These are phyloP conservation scores for Amphilophus citrinellus DNA, from an alignment of 2,113 vertebrate genomes.

Conservation along the genomic window DNA sequence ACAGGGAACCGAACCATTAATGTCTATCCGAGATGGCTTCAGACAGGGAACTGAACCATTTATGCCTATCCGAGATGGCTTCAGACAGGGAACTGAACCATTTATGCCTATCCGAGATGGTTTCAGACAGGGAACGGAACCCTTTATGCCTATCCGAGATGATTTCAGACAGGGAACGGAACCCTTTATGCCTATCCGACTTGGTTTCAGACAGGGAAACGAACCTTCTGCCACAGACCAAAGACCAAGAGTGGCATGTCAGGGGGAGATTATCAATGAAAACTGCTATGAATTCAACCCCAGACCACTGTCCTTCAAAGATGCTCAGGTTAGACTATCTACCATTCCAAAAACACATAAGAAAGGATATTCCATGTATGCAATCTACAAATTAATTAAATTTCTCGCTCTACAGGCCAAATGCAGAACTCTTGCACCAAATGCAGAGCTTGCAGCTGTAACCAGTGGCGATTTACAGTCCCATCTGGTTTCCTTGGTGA, in stretches of 20 bases:
- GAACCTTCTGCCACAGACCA: not conserved
- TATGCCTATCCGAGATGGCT: not conserved
- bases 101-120: not conserved
- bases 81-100: constrained; percentile 23
- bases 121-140: constrained; percentile 30
- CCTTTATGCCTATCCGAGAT: not conserved
- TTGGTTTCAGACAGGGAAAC: constrained; percentile 26
- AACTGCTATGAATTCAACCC: constrained; percentile 76
- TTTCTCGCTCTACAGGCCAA: constrained; percentile 44
- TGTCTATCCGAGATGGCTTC: constrained; percentile 11
- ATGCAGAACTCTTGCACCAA: constrained; percentile 60
- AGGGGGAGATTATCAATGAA: constrained; percentile 67
- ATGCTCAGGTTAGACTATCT: constrained; percentile 73
- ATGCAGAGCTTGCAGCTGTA: constrained; percentile 74
- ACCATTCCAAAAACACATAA: not conserved
- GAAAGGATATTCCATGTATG: not conserved
- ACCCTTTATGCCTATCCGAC: fast-evolving
- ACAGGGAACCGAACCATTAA: constrained; percentile 63
- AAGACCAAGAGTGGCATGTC: constrained; percentile 38
- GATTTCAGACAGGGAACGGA: constrained; percentile 25
- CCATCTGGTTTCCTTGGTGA: constrained; percentile 73
- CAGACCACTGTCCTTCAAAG: constrained; percentile 63
- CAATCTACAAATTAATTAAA: no score
- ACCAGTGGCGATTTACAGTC: constrained; percentile 66
- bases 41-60: constrained; percentile 54